Evolutionary conservation across 53 echinoderm and acorn worm genomes (phyloP), one percentile per base, ranked within the genome.

Genomic region (Hippasteria phrygiana): DNA sequence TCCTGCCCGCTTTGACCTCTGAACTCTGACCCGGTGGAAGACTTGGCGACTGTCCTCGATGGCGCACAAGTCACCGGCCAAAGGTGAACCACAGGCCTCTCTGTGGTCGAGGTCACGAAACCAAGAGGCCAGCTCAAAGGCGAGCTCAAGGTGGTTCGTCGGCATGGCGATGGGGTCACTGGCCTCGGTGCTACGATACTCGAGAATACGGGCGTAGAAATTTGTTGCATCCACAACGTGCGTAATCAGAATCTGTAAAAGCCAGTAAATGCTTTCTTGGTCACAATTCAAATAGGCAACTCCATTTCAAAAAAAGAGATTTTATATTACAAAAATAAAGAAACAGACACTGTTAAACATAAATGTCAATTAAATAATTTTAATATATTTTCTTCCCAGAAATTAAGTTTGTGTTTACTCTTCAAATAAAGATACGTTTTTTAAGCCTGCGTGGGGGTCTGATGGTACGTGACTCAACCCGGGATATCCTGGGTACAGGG

Each of bases 151-250:
- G 55, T 90, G 90, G 63, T 88, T 83, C 31, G 88, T 88, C 55
- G 88, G 51, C 88, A 94, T 70, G 84, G 88, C 87, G 74, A 92
- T 70, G 10, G 88, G 74, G 40, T 77, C 69, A 75, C 90, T 87
- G 55, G 73, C 88, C 67, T 90, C 92, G 46, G 88, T 92, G 38
- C 29, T 65, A n/a, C 93, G 92, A 86, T 93, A 92, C 27, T 90
- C 77, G 8, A 96, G 87, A 26, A 99, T 73, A 56, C 99, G 96
- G 43, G 88, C 99, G 59, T 93, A 95, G 90, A 88, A 99, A 41
- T 55, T 74, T 11, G 91, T 93, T 14, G 99, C 99, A 50, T 96
- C 91, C 18, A 86, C 73, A 1, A 99, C 42, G 62, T 93, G 84
- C 18, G 90, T 99, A 27, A 99, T 62, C 1, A 91, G 84, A 43